Conservation (phyloP, 1,140 invertebrate species). For the Anoplophora glabripennis region DNA sequence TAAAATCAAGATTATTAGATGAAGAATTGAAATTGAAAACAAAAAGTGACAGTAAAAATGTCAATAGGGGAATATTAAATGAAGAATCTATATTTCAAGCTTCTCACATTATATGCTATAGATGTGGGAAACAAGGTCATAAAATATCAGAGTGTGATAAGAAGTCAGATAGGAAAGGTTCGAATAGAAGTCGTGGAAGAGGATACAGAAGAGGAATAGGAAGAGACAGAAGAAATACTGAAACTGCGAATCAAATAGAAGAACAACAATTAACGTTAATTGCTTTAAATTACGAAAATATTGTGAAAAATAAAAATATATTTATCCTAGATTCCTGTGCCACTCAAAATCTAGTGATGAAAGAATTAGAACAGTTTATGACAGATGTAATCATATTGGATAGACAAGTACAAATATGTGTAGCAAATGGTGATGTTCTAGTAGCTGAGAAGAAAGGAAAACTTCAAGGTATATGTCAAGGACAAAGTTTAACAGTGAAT, state of each 20-base stretch:
- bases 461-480: conserved; percentile 2
- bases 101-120: conserved; percentile 7
- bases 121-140: conserved; percentile 11
- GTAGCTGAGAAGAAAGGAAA: conserved; percentile 8
- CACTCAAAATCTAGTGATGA: conserved; percentile 13
- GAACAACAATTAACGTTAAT: conserved; percentile 8
- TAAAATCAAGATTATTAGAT: conserved; percentile 48
- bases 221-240: neutral
- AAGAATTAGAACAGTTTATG: conserved; percentile 14
- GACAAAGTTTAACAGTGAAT: conserved; percentile 3
- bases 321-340: conserved; percentile 24
- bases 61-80: conserved; percentile 10
- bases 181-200: neutral
- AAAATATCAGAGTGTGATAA: conserved; percentile 4
- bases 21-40: conserved; percentile 39
- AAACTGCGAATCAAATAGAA: conserved; percentile 4
- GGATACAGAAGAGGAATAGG: neutral
- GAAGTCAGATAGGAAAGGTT: neutral
- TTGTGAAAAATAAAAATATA: neutral
- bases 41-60: neutral
- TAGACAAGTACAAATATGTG: conserved; percentile 6
- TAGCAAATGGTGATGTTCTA: conserved; percentile 21
- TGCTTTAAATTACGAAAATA: neutral
- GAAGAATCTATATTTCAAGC: neutral
- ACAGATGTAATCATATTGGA: conserved; percentile 9